A percentile compares a stretch with the other conserved stretches of the same genome.
These are phyloP conservation scores for Caenorhabditis macrosperma DNA, from an alignment of 2,888 invertebrate species.

Conservation along the genomic window DNA sequence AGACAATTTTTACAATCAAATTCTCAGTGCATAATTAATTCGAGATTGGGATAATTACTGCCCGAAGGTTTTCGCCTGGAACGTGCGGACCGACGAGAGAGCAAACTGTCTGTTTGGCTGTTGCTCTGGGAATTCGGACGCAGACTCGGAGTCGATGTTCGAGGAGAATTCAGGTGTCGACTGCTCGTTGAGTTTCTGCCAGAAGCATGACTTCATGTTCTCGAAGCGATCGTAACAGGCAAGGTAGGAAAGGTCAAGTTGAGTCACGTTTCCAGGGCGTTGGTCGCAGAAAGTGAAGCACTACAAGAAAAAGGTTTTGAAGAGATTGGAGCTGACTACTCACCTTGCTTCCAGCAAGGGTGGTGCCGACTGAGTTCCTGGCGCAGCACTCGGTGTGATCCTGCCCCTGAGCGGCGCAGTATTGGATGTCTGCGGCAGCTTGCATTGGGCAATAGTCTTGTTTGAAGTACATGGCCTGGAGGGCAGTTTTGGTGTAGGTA, in stretches of 20 bases:
- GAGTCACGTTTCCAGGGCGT: slow-evolving; percentile 73
- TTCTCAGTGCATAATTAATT: slow-evolving; percentile 36
- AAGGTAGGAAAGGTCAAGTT: slow-evolving; percentile 72
- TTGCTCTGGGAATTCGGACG: slow-evolving; percentile 30
- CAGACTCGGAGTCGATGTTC: slow-evolving; percentile 47
- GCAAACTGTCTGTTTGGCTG: slow-evolving; percentile 42
- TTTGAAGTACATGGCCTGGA: slow-evolving; percentile 80
- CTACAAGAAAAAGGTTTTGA: no score
- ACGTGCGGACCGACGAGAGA: slow-evolving; percentile 38
- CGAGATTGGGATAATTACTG: slow-evolving; percentile 27
- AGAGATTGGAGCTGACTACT: not conserved
- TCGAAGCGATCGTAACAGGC: slow-evolving; percentile 73
- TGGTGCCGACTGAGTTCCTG: slow-evolving; percentile 71
- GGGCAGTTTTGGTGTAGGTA: slow-evolving; percentile 75
- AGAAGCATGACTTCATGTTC: slow-evolving; percentile 75
- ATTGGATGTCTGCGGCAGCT: slow-evolving; percentile 79
- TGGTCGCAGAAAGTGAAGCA: slow-evolving; percentile 76
- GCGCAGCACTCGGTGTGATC: slow-evolving; percentile 71
- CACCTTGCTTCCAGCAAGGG: slow-evolving; percentile 70
- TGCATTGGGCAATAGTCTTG: slow-evolving; percentile 78
- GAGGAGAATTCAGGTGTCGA: slow-evolving; percentile 56
- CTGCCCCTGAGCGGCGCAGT: slow-evolving; percentile 74
- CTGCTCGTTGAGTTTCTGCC: slow-evolving; percentile 64
- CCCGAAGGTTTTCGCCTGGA: slow-evolving; percentile 61
- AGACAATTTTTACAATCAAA: slow-evolving; percentile 51